Evolutionary conservation across 1,140 invertebrate genomes (phyloP).

Genomic region (Ceratosolen fusciceps): DNA sequence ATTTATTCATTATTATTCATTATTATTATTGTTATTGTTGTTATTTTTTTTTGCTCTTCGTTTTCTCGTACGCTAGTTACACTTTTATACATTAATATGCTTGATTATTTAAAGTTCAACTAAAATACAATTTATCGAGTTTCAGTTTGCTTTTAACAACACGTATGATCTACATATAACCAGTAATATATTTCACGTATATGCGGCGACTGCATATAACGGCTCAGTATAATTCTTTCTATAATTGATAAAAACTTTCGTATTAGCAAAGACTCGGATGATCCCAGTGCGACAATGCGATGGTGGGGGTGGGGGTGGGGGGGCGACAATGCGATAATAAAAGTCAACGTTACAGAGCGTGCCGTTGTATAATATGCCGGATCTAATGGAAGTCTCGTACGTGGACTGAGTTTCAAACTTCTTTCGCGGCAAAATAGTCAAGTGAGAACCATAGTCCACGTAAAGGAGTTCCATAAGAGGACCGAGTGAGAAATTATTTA

Average conservation of each 20-base stretch:
- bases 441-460: neutral
- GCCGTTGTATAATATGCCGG: neutral
- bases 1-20: too few species aligned
- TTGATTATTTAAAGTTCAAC: slow-evolving; percentile 21
- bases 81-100: neutral
- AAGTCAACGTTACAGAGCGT: too few species aligned
- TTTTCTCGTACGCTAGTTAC: neutral
- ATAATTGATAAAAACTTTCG: slow-evolving; percentile 21
- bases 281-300: too few species aligned
- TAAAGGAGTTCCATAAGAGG: neutral
- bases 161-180: slow-evolving; percentile 1
- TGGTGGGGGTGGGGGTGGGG: too few species aligned
- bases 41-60: too few species aligned
- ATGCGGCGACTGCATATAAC: slow-evolving; percentile 8
- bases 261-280: neutral
- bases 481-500: slow-evolving; percentile 13
- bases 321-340: too few species aligned
- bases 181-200: slow-evolving; percentile 19
- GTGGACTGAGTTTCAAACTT: neutral
- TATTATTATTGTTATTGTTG: too few species aligned
- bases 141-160: slow-evolving; percentile 1
- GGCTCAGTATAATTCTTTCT: neutral
- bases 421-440: neutral
- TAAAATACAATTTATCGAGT: slow-evolving; percentile 24
- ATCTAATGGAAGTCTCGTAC: neutral